Conservation (phyloP, 2,797 vertebrate species). For the Coregonus sp. region DNA sequence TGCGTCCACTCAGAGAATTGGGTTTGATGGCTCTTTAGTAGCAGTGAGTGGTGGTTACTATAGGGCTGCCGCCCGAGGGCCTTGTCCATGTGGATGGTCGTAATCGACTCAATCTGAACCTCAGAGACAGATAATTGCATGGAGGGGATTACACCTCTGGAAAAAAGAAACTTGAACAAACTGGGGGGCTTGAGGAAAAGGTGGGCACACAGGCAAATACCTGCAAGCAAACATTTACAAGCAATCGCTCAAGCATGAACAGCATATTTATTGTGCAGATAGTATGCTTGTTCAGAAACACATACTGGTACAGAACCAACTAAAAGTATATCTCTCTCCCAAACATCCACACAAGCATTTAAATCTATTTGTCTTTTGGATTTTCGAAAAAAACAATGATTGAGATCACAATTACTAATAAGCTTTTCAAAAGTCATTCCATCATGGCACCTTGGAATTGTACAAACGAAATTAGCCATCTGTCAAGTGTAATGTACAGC, state of each 20-base stretch:
- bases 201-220: not conserved
- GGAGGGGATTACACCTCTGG: not conserved
- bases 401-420: not conserved
- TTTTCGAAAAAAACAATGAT: not conserved
- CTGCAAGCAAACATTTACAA: not conserved
- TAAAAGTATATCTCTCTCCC: not conserved
- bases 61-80: not conserved
- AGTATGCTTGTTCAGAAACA: not conserved
- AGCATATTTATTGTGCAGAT: not conserved
- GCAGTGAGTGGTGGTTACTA: constrained; percentile 11
- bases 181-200: not conserved
- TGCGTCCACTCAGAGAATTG: not conserved
- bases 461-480: not conserved
- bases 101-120: constrained; percentile 11
- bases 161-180: not conserved
- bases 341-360: not conserved
- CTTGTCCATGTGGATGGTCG: constrained; percentile 1
- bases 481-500: not conserved
- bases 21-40: constrained; percentile 17
- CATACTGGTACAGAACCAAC: not conserved
- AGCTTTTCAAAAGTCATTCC: not conserved
- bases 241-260: not conserved
- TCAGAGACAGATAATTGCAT: not conserved
- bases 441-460: constrained; percentile 1
- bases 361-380: not conserved